Conservation (phyloP, 2,888 invertebrate genomes). For the Bruchidius siliquastri region DNA sequence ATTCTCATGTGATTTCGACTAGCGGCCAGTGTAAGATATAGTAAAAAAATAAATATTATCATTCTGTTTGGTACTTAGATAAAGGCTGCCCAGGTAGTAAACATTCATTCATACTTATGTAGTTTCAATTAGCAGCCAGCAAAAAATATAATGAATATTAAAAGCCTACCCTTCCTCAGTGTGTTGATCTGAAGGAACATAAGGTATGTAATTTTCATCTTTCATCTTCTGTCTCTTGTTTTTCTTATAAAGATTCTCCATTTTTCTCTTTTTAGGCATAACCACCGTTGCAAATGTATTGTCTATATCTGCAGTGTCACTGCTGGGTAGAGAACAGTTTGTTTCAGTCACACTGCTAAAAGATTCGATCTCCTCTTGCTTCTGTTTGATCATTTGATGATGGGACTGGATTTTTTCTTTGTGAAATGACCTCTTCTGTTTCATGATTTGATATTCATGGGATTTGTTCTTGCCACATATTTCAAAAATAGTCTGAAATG, state of each 20-base stretch:
- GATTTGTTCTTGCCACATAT: constrained; percentile 77
- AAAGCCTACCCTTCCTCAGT: constrained; percentile 70
- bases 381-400: constrained; percentile 45
- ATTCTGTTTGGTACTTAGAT: too few species aligned
- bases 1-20: too few species aligned
- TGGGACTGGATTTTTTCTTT: constrained; percentile 53
- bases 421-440: constrained; percentile 74
- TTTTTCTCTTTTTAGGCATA: constrained; percentile 53
- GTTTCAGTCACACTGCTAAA: neutral
- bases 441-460: constrained; percentile 78
- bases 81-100: too few species aligned
- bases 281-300: constrained; percentile 55
- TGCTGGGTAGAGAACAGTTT: constrained; percentile 36
- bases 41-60: too few species aligned
- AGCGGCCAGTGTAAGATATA: too few species aligned
- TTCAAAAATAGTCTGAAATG: constrained; percentile 86
- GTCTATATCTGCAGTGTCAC: constrained; percentile 54
- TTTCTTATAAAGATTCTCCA: constrained; percentile 56
- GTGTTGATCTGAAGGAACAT: constrained; percentile 77
- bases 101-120: too few species aligned
- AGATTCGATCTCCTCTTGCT: constrained; percentile 26
- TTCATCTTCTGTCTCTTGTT: constrained; percentile 57
- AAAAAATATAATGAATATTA: neutral
- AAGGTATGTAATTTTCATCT: constrained; percentile 83
- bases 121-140: too few species aligned